Base-by-base conservation (phyloP, 2,797 vertebrate genomes). In the Acestrorhynchus altus region DNA sequence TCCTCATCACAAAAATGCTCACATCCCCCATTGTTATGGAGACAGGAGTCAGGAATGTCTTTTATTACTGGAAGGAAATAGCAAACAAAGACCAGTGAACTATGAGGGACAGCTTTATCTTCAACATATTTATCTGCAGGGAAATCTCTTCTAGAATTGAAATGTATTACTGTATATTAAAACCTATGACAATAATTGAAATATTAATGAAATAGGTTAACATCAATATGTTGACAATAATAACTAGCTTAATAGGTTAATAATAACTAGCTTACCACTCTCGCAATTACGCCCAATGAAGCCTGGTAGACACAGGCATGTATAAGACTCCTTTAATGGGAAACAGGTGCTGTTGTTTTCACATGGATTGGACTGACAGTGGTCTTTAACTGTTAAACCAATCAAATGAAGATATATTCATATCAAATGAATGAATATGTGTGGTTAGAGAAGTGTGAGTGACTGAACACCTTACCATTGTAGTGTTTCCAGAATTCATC, bases 401-500 rank as follows among this genome's bases (percentile, higher is more conserved):
- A 47, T 0, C 20, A 47, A 10, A 56, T n/a, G n/a, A n/a, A n/a
- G n/a, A n/a, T n/a, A n/a, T n/a, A n/a, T n/a, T n/a, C n/a, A n/a
- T n/a, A n/a, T n/a, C n/a, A n/a, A n/a, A n/a, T n/a, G n/a, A n/a
- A n/a, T n/a, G n/a, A 18, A 47, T 2, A 66, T 16, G 1, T 6
- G 18, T 4, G 54, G 13, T n/a, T 42, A 74, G 39, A 51, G 10
- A 39, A n/a, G 16, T 8, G 12, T 26, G 6, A 8, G 4, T 0
- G 2, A 64, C 1, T 77, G 13, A 35, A 49, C 24, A 20, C 74
- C 90, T 91, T 82, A 94, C 94, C 49, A 28, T 78, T 85, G 73
- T 94, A 93, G 0, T 8, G 84, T 66, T 59, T 89, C 94, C 94
- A 95, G 78, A 94, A 94, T 76, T 94, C 92, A 2, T 91, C 65